phyloP scores from a whole-genome alignment of 2,888 invertebrate genomes.

The Lasioglossum zephyrum region DNA sequence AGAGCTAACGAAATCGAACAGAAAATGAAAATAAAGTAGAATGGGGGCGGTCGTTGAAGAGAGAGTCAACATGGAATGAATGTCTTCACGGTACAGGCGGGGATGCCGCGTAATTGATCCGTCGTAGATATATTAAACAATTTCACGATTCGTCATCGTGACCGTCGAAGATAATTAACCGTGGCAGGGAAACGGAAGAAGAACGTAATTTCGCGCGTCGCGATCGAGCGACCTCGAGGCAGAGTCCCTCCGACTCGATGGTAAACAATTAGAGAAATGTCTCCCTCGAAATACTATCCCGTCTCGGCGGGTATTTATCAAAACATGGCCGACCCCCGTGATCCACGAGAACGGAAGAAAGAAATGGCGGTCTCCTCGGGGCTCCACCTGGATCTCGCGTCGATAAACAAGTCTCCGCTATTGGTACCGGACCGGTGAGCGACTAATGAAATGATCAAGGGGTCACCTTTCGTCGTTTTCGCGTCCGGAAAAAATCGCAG shows the following conservation, averaged over 20 bases:
- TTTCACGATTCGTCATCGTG: constrained; percentile 61
- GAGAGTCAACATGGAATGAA: not conserved
- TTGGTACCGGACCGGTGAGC: constrained; percentile 40
- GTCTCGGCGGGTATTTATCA: constrained; percentile 48
- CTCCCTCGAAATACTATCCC: constrained; percentile 34
- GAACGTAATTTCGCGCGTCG: constrained; percentile 55
- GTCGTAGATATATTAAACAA: constrained; percentile 58
- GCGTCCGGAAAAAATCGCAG: constrained; percentile 31
- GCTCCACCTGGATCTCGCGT: constrained; percentile 23
- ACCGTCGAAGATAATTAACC: constrained; percentile 55
- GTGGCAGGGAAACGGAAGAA: constrained; percentile 50
- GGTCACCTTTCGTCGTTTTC: constrained; percentile 22
- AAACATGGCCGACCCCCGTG: constrained; percentile 29
- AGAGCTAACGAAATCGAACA: not conserved
- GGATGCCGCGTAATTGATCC: constrained; percentile 54
- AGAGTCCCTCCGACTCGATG: constrained; percentile 4
- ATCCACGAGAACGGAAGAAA: not conserved
- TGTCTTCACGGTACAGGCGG: constrained; percentile 37
- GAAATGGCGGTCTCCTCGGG: not conserved
- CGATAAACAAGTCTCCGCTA: constrained; percentile 62
- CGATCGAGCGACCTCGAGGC: constrained; percentile 30
- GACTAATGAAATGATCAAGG: constrained; percentile 64
- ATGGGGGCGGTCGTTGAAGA: not conserved
- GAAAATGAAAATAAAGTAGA: not conserved
- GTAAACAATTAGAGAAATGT: constrained; percentile 53